These are phyloP conservation scores for Pantherophis vulpinus DNA, from an alignment of 2,797 vertebrate species.

Conservation along the genomic window DNA sequence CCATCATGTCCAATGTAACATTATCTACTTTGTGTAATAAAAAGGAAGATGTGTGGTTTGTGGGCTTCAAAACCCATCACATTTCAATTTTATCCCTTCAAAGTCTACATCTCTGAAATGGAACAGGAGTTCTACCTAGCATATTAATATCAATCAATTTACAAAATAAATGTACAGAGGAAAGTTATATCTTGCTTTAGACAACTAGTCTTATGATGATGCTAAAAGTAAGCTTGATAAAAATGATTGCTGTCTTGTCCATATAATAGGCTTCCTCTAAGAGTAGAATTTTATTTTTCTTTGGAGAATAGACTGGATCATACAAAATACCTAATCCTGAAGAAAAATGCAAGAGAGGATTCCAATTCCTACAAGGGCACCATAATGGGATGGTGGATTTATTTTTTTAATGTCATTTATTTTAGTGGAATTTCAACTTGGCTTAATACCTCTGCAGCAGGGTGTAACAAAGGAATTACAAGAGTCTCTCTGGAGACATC, in stretches of 20 bases:
- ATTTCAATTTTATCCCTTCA: background rate
- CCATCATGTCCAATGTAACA: background rate
- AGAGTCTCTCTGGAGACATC: background rate
- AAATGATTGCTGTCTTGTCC: constrained; percentile 9
- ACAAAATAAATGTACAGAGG: background rate
- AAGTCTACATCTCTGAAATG: background rate
- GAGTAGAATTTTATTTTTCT: background rate
- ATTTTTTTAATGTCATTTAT: background rate
- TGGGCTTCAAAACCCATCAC: background rate
- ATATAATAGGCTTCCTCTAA: background rate
- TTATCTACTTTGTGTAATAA: background rate
- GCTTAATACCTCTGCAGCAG: background rate
- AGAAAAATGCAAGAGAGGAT: background rate
- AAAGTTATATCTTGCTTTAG: constrained; percentile 7
- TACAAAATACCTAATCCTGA: background rate
- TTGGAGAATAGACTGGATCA: background rate
- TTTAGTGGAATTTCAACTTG: background rate
- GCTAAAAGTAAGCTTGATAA: constrained; percentile 12
- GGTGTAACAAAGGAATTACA: background rate
- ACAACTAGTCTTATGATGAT: background rate
- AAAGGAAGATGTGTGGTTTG: background rate
- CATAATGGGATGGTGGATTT: background rate
- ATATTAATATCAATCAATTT: constrained; percentile 20
- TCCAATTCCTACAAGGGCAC: background rate
- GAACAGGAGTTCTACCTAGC: background rate